A percentile compares a stretch with the other conserved stretches of the same genome.
These are phyloP conservation scores for Drosophila ogumai DNA, from an alignment of 1,140 invertebrate species.

Conservation along the genomic window DNA sequence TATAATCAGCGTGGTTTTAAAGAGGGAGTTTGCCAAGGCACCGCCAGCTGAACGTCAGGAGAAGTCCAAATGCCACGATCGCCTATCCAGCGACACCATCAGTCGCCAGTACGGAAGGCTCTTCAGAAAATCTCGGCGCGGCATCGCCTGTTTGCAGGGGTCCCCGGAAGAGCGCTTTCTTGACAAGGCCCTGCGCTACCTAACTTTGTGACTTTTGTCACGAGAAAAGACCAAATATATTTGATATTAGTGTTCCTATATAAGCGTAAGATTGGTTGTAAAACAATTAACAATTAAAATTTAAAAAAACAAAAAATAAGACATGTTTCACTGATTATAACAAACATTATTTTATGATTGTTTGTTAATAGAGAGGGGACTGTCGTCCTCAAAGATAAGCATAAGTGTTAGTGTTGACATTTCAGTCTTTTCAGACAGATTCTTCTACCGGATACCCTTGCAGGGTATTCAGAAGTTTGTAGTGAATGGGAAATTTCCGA, in stretches of 20 bases:
- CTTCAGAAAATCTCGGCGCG: slow-evolving; percentile 39
- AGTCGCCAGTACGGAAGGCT: slow-evolving; percentile 28
- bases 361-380: too few relatives aligned
- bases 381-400: too few relatives aligned
- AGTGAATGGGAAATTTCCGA: too few relatives aligned
- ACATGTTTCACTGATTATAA: too few relatives aligned
- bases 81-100: slow-evolving; percentile 25
- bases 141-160: slow-evolving; percentile 21
- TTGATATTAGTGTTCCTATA: slow-evolving; percentile 3
- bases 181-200: slow-evolving; percentile 72
- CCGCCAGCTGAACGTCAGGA: slow-evolving; percentile 9
- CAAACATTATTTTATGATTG: too few relatives aligned
- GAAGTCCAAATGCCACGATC: slow-evolving; percentile 10
- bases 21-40: slow-evolving; percentile 53
- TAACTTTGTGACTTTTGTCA: slow-evolving; percentile 64
- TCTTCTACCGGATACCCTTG: too few relatives aligned
- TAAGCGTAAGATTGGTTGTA: neutral
- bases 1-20: slow-evolving; percentile 69
- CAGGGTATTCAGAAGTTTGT: too few relatives aligned
- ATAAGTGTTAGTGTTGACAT: too few relatives aligned
- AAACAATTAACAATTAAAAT: slow-evolving; percentile 20
- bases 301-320: neutral
- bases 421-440: too few relatives aligned
- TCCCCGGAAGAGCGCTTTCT: slow-evolving; percentile 67
- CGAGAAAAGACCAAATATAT: slow-evolving; percentile 1